Conservation (phyloP, 2,888 invertebrate species). For the Drosophila ezoana region DNA sequence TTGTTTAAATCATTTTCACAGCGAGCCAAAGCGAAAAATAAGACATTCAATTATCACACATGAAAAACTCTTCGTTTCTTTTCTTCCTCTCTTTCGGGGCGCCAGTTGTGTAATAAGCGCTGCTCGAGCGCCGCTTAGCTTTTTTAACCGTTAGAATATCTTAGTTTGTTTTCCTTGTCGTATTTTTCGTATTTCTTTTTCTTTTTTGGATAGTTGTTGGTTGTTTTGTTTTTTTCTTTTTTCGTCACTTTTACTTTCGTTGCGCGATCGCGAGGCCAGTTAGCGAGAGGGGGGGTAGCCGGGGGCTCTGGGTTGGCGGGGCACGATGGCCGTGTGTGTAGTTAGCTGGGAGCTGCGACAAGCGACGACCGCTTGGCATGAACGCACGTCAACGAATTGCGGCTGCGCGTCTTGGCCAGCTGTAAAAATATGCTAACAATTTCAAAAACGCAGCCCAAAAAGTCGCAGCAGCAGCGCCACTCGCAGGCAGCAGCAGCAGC, state of each 20-base stretch:
- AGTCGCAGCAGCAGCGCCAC: conserved; percentile 22
- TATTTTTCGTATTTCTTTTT: conserved; percentile 11
- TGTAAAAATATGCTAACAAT: conserved; percentile 83
- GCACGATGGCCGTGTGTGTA: conserved; percentile 15
- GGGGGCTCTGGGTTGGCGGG: conserved; percentile 10
- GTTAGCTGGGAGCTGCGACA: conserved; percentile 60
- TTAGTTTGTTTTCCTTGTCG: conserved; percentile 18
- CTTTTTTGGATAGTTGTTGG: conserved; percentile 10
- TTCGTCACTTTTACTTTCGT: conserved; percentile 69
- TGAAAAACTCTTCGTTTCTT: conserved; percentile 20
- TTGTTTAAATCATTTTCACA: conserved; percentile 65
- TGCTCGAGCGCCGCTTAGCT: conserved; percentile 16
- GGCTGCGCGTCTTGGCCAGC: conserved; percentile 82
- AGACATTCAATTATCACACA: conserved; percentile 31
- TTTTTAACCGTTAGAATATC: conserved; percentile 68
- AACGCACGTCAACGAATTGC: conserved; percentile 83
- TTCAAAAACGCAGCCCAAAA: conserved; percentile 78
- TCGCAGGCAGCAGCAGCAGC: conserved; percentile 15
- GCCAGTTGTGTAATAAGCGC: conserved; percentile 50
- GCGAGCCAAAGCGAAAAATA: conserved; percentile 14
- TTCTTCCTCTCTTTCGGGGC: conserved; percentile 14
- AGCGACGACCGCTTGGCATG: conserved; percentile 80
- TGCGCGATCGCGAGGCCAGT: conserved; percentile 35
- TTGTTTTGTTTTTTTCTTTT: conserved; percentile 23
- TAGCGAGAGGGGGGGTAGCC: neutral